Percentiles rank a stretch among this genome's conserved stretches.
Conservation (phyloP, 2,113 vertebrate species). For the Tyto alba region DNA sequence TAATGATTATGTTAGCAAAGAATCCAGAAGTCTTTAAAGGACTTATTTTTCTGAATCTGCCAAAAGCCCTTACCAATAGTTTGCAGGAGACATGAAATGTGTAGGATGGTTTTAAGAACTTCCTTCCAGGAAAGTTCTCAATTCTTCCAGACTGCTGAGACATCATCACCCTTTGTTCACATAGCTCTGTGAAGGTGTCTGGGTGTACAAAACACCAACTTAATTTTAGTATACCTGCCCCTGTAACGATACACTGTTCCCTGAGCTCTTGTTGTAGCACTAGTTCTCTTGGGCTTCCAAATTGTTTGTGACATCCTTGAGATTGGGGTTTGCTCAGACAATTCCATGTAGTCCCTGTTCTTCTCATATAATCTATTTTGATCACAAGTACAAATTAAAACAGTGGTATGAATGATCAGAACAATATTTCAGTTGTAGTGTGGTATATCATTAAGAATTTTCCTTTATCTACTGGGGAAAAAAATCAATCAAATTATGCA, state of each 20-base stretch:
- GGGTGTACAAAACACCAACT: background rate
- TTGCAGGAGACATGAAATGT: background rate
- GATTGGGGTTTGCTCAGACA: background rate
- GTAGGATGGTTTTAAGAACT: background rate
- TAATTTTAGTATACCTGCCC: background rate
- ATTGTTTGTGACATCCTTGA: background rate
- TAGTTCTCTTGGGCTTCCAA: background rate
- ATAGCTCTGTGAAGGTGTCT: background rate
- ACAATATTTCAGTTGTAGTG: background rate
- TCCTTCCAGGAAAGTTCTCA: background rate
- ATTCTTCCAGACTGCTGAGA: background rate
- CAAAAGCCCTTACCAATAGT: background rate
- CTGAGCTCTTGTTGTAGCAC: background rate
- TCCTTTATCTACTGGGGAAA: background rate
- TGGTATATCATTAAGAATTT: background rate
- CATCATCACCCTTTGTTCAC: background rate
- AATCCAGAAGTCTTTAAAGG: background rate
- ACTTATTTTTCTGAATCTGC: background rate
- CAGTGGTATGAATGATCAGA: background rate
- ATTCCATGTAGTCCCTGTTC: background rate
- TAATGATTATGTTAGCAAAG: background rate
- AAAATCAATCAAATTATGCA: background rate
- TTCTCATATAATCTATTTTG: background rate
- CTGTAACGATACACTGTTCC: background rate
- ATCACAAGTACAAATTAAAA: background rate